A percentile compares a stretch with the other conserved stretches of the same genome.
Conservation (phyloP, 2,113 vertebrate genomes). For the Megaptera novaeangliae region DNA sequence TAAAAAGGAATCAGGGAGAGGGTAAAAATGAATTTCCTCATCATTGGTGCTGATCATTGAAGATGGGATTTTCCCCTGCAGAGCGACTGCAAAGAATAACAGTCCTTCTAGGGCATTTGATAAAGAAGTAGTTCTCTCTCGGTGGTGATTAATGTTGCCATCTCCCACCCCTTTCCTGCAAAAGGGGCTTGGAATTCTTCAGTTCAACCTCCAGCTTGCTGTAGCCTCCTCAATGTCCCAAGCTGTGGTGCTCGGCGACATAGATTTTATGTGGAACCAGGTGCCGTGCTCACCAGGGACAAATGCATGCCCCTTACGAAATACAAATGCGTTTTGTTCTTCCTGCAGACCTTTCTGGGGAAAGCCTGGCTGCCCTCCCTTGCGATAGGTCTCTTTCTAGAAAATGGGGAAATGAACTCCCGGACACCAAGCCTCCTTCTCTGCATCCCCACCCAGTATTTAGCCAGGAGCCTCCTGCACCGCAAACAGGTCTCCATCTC, state of each 20-base stretch:
- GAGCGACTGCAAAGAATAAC: not conserved
- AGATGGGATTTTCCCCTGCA: not conserved
- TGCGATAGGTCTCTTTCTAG: not conserved
- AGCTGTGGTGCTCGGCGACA: not conserved
- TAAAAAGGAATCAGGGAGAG: conserved; percentile 8
- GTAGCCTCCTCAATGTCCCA: not conserved
- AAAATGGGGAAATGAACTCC: not conserved
- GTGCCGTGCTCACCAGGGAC: not conserved
- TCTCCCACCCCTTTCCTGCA: not conserved
- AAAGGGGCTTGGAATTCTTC: not conserved
- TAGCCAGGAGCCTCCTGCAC: conserved; percentile 52
- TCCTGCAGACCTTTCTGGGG: not conserved
- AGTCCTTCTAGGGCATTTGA: not conserved
- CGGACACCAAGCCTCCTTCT: not conserved
- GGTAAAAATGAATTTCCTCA: conserved; percentile 44
- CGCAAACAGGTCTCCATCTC: conserved; percentile 59
- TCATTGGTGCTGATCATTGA: conserved; percentile 24
- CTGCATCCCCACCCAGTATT: not conserved
- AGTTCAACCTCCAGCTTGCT: not conserved
- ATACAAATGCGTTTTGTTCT: not conserved
- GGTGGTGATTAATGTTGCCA: not conserved
- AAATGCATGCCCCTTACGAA: not conserved
- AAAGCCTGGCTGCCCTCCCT: not conserved
- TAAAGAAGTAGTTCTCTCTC: conserved; percentile 22
- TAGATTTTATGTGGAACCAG: not conserved